Evolutionary conservation across 2,888 invertebrate genomes (phyloP).

Genomic region (Polydesmus complanatus): DNA sequence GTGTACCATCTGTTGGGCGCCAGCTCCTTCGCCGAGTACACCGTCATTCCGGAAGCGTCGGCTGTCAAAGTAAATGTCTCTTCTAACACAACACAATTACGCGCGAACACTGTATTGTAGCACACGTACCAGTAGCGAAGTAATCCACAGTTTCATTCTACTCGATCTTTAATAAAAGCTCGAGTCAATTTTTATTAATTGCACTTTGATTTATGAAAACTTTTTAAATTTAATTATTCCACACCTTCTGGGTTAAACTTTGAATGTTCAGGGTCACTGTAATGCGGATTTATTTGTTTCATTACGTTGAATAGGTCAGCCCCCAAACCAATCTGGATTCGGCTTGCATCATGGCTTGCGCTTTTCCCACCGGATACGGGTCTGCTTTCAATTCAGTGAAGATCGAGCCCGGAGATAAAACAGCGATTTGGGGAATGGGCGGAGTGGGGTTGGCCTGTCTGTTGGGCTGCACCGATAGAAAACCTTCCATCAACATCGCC

Average conservation of each 20-base stretch:
- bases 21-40: conserved; percentile 12
- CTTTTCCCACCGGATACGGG: conserved; percentile 5
- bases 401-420: background rate
- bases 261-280: too few species aligned
- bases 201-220: too few species aligned
- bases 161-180: too few species aligned
- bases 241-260: too few species aligned
- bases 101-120: too few species aligned
- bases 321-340: conserved; percentile 1
- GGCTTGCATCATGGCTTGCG: conserved; percentile 12
- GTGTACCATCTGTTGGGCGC: conserved; percentile 4
- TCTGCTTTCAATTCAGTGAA: background rate
- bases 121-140: too few species aligned
- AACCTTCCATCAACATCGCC: conserved; percentile 5
- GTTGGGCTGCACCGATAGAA: conserved; percentile 4
- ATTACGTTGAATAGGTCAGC: conserved; percentile 3
- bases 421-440: conserved; percentile 11
- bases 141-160: too few species aligned
- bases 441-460: conserved; percentile 12
- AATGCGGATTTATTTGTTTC: too few species aligned
- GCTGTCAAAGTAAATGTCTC: conserved; percentile 12
- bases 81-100: too few species aligned
- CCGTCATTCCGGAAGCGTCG: conserved; percentile 10
- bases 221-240: too few species aligned
- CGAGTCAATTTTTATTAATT: too few species aligned